phyloP scores from a whole-genome alignment of 2,888 invertebrate species.

The Dione juno region DNA sequence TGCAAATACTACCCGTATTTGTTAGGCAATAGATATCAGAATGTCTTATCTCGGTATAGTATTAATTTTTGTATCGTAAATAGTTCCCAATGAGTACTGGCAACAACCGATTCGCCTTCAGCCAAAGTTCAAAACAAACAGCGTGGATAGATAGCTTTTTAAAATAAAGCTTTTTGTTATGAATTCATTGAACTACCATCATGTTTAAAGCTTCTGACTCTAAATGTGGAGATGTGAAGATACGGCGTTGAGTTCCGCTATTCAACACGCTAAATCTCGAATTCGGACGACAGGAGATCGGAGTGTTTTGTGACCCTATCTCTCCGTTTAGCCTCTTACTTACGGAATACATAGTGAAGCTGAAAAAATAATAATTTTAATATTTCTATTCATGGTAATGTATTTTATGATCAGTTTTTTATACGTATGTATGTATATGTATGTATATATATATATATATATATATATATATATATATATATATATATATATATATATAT shows the following conservation, averaged over 20 bases:
- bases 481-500: too few species aligned
- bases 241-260: too few species aligned
- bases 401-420: not conserved
- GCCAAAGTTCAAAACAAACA: slow-evolving; percentile 15
- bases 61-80: slow-evolving; percentile 14
- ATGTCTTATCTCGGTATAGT: slow-evolving; percentile 6
- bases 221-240: too few species aligned
- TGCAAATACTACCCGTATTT: slow-evolving; percentile 8
- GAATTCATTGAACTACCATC: not conserved
- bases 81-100: slow-evolving; percentile 20
- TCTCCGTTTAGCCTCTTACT: too few species aligned
- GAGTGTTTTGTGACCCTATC: too few species aligned
- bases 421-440: not conserved
- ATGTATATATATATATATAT: not conserved
- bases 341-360: too few species aligned
- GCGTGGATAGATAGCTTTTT: slow-evolving; percentile 9
- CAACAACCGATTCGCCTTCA: slow-evolving; percentile 15
- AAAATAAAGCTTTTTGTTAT: not conserved
- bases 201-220: too few species aligned
- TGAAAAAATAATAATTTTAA: too few species aligned
- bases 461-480: too few species aligned
- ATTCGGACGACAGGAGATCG: too few species aligned
- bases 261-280: too few species aligned
- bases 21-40: not conserved
- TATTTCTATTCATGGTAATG: too few species aligned